Base-by-base conservation (phyloP, 2,113 vertebrate species). In the Nycticryphes semicollaris region DNA sequence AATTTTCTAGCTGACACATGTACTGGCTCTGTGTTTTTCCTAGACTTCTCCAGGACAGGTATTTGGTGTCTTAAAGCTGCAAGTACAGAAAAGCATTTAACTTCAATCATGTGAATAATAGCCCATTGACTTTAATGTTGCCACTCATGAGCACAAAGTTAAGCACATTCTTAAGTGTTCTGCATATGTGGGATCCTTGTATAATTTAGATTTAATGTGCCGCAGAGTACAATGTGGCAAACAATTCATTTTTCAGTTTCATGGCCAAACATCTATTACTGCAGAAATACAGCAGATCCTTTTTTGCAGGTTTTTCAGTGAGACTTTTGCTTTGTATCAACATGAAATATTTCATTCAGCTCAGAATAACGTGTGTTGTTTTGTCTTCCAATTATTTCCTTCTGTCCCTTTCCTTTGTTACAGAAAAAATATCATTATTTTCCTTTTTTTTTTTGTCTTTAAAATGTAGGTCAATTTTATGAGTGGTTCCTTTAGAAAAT, bases 171-270 rank as follows among this genome's bases (percentile, higher is more conserved):
- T 94, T 83, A 96, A 94, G 69, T 77, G 79, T 64, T 89, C 90
- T 95, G 77, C 59, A 56, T 94, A 87, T 89, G 51, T 93, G 67
- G n/a, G 47, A 89, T 62, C 76, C 79, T 60, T 83, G 73, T 84
- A 64, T 91, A 91, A 96, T 92, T 94, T 87, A 17, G 2, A 92
- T 95, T 96, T 97, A 90, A 96, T 89, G 76, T 90, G 78, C 77
- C 2, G 4, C 80, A 87, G 62, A 93, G 83, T 37, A 89, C 62
- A 94, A 62, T 51, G 84, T 83, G 37, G 75, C 57, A 96, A 96
- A 95, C 88, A 85, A 91, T 88, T 95, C 53, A 83, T 95, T 94
- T 91, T 95, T 85, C 82, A 74, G 63, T 89, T 94, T 79, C 75
- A 91, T 11, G 66, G 62, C 35, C 81, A 79, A 94, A 53, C 35